Conservation (phyloP, 2,113 vertebrate species). For the Micromys minutus region DNA sequence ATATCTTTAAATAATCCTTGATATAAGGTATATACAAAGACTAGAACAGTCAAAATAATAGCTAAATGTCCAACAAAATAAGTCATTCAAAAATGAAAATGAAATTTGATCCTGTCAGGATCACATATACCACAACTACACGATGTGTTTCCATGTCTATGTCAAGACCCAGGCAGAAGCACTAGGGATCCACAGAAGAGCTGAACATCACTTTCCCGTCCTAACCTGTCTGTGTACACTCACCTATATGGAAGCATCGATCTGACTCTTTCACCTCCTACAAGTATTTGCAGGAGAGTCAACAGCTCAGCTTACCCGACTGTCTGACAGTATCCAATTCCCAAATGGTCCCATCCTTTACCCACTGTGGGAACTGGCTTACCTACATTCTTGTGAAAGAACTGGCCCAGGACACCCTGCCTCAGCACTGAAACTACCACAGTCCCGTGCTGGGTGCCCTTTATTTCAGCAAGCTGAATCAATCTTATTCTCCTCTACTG, state of each 20-base stretch:
- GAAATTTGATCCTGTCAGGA: background rate
- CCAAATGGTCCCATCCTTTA: background rate
- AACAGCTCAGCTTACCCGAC: background rate
- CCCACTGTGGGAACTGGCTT: background rate
- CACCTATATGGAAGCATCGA: background rate
- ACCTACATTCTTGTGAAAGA: background rate
- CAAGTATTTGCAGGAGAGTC: background rate
- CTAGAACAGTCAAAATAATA: background rate
- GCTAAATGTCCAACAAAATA: background rate
- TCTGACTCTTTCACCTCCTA: background rate
- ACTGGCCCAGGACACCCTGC: background rate
- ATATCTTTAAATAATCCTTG: background rate
- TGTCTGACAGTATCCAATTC: background rate
- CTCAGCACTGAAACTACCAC: background rate
- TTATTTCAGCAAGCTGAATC: background rate
- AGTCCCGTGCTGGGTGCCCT: too few species aligned
- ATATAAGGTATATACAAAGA: background rate
- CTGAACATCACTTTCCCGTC: rapidly evolving
- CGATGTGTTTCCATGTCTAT: rapidly evolving
- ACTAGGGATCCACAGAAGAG: too few species aligned
- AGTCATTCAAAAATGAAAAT: background rate
- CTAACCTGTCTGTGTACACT: background rate
- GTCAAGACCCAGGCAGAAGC: background rate
- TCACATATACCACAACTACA: rapidly evolving
- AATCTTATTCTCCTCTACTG: background rate